Conservation (phyloP, 2,888 invertebrate species). For the Dolichomitus sp. region DNA sequence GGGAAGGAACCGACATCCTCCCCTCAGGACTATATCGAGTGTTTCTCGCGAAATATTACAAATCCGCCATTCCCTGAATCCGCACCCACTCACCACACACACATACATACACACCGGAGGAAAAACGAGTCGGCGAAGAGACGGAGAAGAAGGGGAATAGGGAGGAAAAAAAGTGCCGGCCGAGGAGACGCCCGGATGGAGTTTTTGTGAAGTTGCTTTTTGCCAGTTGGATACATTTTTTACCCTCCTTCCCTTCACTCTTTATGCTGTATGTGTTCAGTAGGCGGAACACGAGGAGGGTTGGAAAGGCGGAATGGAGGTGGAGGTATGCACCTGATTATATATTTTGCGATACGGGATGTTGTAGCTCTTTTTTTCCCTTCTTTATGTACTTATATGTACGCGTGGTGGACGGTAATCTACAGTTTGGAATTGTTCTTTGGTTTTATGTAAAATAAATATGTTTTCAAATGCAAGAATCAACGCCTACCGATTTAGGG, state of each 20-base stretch:
- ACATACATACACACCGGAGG: conserved; percentile 33
- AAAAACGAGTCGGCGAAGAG: conserved; percentile 36
- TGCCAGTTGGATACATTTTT: conserved; percentile 64
- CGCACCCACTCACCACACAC: conserved; percentile 50
- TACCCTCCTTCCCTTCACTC: conserved; percentile 39
- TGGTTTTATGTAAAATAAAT: conserved; percentile 25
- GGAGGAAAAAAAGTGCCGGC: conserved; percentile 39
- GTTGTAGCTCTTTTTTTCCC: conserved; percentile 46
- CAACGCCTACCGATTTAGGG: neutral
- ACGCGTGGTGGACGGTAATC: conserved; percentile 6
- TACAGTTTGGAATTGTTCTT: conserved; percentile 40
- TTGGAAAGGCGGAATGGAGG: conserved; percentile 61
- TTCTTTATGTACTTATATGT: conserved; percentile 27
- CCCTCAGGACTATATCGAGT: conserved; percentile 62
- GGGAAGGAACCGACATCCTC: conserved; percentile 16
- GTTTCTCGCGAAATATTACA: conserved; percentile 70
- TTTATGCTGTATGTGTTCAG: conserved; percentile 61
- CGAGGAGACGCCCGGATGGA: conserved; percentile 55
- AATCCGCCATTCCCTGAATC: conserved; percentile 60
- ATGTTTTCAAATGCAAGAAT: neutral
- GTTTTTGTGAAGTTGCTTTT: conserved; percentile 69
- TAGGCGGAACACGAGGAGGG: conserved; percentile 64
- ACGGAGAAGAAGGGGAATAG: conserved; percentile 19
- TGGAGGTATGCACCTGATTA: conserved; percentile 63
- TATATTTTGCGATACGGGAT: conserved; percentile 56